phyloP scores from a whole-genome alignment of 2,113 vertebrate genomes.

The Tupaia tana region DNA sequence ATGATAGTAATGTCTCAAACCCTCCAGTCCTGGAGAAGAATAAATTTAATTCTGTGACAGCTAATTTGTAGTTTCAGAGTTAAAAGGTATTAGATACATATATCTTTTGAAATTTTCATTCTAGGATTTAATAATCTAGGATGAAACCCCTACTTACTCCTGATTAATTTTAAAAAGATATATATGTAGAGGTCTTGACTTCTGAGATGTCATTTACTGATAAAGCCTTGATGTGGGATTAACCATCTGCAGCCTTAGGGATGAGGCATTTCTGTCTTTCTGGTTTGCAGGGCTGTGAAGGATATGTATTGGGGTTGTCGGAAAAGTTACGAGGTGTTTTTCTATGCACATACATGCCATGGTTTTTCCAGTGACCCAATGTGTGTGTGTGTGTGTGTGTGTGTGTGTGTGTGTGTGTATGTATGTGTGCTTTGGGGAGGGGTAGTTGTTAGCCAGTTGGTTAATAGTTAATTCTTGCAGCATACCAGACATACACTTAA shows the following conservation, averaged over 20 bases:
- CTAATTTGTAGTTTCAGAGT: slow-evolving; percentile 10
- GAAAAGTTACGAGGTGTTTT: too few species aligned
- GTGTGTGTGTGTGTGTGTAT: too few species aligned
- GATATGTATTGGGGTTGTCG: not conserved
- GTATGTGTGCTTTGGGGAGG: not conserved
- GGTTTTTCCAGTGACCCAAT: too few species aligned
- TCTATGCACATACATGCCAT: too few species aligned
- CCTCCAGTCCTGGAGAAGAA: not conserved
- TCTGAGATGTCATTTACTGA: not conserved
- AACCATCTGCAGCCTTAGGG: slow-evolving; percentile 29
- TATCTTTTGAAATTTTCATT: not conserved
- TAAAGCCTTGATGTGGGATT: slow-evolving; percentile 23
- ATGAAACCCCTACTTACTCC: not conserved
- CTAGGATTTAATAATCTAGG: not conserved
- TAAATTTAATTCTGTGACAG: not conserved
- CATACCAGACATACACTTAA: slow-evolving; percentile 60
- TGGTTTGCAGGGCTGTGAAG: not conserved
- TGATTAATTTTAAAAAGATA: slow-evolving; percentile 28
- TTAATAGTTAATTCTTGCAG: slow-evolving; percentile 75
- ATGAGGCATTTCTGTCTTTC: slow-evolving; percentile 53
- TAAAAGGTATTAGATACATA: not conserved
- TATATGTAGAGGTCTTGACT: slow-evolving; percentile 31
- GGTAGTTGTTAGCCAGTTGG: not conserved
- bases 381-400: too few species aligned
- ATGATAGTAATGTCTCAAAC: not conserved